Evolutionary conservation across 1,140 invertebrate species (phyloP).

Genomic region (Hydropsyche tenuis): DNA sequence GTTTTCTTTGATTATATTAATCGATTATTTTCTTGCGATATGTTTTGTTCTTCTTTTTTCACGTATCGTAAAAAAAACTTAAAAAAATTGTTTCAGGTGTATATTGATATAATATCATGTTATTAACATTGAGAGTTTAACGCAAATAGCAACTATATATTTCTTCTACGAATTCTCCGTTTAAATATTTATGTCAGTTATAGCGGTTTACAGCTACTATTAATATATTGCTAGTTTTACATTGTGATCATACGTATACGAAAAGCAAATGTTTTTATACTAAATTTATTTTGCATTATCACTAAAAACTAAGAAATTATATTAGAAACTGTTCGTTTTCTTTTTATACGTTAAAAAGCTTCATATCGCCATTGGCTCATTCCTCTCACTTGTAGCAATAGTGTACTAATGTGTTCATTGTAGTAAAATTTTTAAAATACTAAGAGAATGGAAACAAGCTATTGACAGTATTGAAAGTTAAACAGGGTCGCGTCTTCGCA

Average conservation of each 20-base stretch:
- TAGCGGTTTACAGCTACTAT: constrained; percentile 11
- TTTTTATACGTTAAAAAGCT: not conserved
- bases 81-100: not conserved
- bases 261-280: constrained; percentile 42
- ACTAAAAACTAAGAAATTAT: not conserved
- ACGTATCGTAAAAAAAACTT: not conserved
- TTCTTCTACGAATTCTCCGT: not conserved
- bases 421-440: constrained; percentile 45
- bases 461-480: constrained; percentile 32
- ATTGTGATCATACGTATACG: constrained; percentile 49
- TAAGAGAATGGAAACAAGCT: constrained; percentile 40
- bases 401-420: constrained; percentile 51
- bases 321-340: not conserved
- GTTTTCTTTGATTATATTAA: not conserved
- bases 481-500: not conserved
- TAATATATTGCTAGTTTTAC: constrained; percentile 1
- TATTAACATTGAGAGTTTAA: constrained; percentile 5
- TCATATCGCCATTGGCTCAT: constrained; percentile 45
- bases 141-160: not conserved
- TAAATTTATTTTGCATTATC: constrained; percentile 36
- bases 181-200: constrained; percentile 2
- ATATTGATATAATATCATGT: not conserved
- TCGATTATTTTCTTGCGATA: no score
- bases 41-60: not conserved
- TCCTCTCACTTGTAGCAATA: constrained; percentile 49